Conservation (phyloP, 1,140 invertebrate genomes). For the Epicauta chinensis region DNA sequence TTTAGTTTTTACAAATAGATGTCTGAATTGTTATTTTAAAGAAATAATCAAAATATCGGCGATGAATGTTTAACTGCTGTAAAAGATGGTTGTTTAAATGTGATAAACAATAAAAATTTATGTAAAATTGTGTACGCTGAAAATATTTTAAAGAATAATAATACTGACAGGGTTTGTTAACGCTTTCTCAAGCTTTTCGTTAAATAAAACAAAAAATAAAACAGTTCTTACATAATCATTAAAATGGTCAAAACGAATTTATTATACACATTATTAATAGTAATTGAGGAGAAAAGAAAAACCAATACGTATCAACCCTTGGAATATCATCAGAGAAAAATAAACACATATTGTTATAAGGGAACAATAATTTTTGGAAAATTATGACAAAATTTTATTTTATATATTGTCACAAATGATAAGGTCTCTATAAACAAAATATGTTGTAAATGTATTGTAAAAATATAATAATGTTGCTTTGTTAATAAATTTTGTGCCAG, state of each 20-base stretch:
- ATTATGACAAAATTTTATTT: constrained; percentile 18
- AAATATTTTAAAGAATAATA: constrained; percentile 11
- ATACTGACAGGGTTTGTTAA: constrained; percentile 15
- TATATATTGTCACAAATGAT: constrained; percentile 15
- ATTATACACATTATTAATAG: too few species aligned
- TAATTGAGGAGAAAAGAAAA: too few species aligned
- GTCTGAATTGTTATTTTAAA: too few species aligned
- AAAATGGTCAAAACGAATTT: not conserved
- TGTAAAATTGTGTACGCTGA: constrained; percentile 8
- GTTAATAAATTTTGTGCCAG: constrained; percentile 22
- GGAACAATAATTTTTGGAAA: constrained; percentile 16
- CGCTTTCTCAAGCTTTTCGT: constrained; percentile 3
- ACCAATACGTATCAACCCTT: too few species aligned
- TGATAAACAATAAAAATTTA: not conserved
- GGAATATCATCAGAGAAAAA: too few species aligned
- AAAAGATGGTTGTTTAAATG: constrained; percentile 11
- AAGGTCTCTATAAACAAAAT: constrained; percentile 5
- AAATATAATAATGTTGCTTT: constrained; percentile 20
- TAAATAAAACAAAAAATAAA: constrained; percentile 6
- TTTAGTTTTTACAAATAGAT: too few species aligned
- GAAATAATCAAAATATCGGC: too few species aligned
- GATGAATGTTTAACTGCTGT: too few species aligned
- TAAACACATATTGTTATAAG: constrained; percentile 10
- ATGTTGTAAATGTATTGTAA: constrained; percentile 11
- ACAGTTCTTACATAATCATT: constrained; percentile 13